Percentiles rank a stretch among this genome's conserved stretches.
Conservation (phyloP, 1,140 invertebrate species). For the Drosophila subpulchrella region DNA sequence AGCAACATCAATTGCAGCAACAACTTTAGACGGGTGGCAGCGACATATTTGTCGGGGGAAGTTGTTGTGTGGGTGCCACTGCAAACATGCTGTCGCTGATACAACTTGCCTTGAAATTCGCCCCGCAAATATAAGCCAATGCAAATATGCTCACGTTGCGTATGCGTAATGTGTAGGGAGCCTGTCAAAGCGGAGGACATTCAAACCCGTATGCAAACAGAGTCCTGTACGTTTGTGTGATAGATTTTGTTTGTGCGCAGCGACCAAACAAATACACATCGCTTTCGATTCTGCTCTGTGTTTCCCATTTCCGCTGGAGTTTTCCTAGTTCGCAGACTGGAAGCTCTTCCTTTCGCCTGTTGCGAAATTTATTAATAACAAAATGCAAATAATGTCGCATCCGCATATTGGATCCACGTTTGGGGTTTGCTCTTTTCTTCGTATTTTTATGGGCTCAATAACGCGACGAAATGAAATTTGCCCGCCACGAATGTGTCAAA, state of each 20-base stretch:
- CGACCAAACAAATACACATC: slow-evolving; percentile 41
- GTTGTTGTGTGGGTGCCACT: slow-evolving; percentile 39
- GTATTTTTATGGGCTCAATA: slow-evolving; percentile 55
- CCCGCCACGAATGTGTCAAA: slow-evolving; percentile 51
- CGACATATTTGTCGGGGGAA: slow-evolving; percentile 63
- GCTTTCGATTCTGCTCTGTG: slow-evolving; percentile 13
- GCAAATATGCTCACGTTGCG: slow-evolving; percentile 67
- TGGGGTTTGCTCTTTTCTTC: slow-evolving; percentile 12
- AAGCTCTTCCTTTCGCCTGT: slow-evolving; percentile 23
- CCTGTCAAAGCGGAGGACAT: slow-evolving; percentile 26
- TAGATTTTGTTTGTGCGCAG: slow-evolving; percentile 34
- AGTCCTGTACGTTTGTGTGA: slow-evolving; percentile 21
- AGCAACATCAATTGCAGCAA: slow-evolving; percentile 14
- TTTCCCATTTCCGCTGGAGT: slow-evolving; percentile 2
- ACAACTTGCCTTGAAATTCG: slow-evolving; percentile 53
- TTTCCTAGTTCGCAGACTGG: not conserved
- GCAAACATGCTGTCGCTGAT: slow-evolving; percentile 58
- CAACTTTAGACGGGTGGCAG: slow-evolving; percentile 11
- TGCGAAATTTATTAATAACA: slow-evolving; percentile 74
- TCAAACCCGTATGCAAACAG: slow-evolving; percentile 34
- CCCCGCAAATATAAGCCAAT: slow-evolving; percentile 65
- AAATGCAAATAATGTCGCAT: slow-evolving; percentile 66
- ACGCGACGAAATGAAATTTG: slow-evolving; percentile 54
- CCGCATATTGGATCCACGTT: slow-evolving; percentile 12
- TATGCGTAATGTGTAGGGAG: slow-evolving; percentile 52